Evolutionary conservation across 1,140 invertebrate species (phyloP), one percentile per base, ranked within the genome.

Genomic region (Zaprionus taronus): DNA sequence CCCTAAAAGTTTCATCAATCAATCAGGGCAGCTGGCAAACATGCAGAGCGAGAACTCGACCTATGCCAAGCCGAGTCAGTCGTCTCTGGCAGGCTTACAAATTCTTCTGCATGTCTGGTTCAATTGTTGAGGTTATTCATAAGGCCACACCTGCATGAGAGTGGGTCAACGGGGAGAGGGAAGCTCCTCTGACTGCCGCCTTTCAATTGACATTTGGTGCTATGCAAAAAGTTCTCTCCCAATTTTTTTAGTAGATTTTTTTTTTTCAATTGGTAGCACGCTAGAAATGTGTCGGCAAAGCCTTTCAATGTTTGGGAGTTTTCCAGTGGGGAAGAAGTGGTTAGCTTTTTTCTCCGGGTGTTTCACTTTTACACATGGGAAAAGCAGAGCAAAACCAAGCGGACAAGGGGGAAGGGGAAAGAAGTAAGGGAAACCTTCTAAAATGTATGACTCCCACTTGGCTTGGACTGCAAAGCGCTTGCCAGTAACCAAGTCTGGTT

Each of bases 381-480:
- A 31, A 66, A 51, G 53, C 72, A 24, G 20, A 61, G 36, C 65
- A 62, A 47, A 67, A 34, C 61, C 14, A 64, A 63, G 47, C 47
- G 36, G 44, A 74, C 60, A 65, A 63, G 36, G 68, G 62, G 49
- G 44, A 31, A 72, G 71, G 31, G 58, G 34, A 22, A 24, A 24
- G 63, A 49, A 47, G 65, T 73, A 75, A 80, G 72, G 81, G 78
- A 61, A 79, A 81, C 75, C 89, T 83, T 83, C 77, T 68, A 81
- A 81, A 90, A 89, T 90, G 85, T 89, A 89, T 79, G 78, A 70
- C 76, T 90, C 85, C 85, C 81, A 69, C 64, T 74, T 84, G 84
- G 85, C 65, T 84, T 79, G 79, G 81, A 66, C 73, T 49, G 81
- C 73, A 69, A 68, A 24, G 24, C 38, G 56, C 62, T 34, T 34